Conservation (phyloP, 1,140 invertebrate species). For the Cydia pomonella region DNA sequence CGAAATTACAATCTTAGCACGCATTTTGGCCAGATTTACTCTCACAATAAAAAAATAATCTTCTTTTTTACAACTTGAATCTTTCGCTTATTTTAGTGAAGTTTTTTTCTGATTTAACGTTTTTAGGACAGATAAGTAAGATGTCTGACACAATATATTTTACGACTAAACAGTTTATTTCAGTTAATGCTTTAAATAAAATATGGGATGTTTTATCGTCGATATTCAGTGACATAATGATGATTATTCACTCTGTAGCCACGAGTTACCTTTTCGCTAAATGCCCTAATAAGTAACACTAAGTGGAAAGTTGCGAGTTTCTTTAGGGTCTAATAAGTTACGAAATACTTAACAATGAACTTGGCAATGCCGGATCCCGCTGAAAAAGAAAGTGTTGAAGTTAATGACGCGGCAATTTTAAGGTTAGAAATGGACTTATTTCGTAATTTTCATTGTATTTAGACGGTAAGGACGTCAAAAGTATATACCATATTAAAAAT, state of each 20-base stretch:
- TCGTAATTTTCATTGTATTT: too few relatives aligned
- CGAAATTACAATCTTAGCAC: conserved; percentile 35
- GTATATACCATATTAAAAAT: too few relatives aligned
- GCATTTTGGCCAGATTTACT: conserved; percentile 16
- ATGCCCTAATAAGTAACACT: background rate
- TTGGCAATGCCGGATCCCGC: conserved; percentile 6
- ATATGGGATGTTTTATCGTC: background rate
- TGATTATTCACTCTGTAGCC: background rate
- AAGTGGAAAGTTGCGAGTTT: conserved; percentile 22
- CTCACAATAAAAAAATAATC: background rate
- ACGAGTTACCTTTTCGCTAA: conserved; percentile 24
- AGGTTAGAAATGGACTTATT: background rate
- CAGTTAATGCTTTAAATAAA: background rate
- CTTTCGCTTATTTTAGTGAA: background rate
- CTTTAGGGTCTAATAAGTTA: conserved; percentile 16
- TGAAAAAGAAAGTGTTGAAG: conserved; percentile 8
- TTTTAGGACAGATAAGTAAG: too few relatives aligned
- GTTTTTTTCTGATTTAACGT: background rate
- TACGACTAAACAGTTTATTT: background rate
- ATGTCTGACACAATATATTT: background rate
- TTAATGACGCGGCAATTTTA: background rate
- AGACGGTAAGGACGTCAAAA: too few relatives aligned
- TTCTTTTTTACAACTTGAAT: background rate
- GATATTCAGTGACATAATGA: conserved; percentile 18
- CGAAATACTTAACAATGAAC: conserved; percentile 29